These are phyloP conservation scores for Neosalanx taihuensis DNA, from an alignment of 2,797 vertebrate genomes.

Conservation along the genomic window DNA sequence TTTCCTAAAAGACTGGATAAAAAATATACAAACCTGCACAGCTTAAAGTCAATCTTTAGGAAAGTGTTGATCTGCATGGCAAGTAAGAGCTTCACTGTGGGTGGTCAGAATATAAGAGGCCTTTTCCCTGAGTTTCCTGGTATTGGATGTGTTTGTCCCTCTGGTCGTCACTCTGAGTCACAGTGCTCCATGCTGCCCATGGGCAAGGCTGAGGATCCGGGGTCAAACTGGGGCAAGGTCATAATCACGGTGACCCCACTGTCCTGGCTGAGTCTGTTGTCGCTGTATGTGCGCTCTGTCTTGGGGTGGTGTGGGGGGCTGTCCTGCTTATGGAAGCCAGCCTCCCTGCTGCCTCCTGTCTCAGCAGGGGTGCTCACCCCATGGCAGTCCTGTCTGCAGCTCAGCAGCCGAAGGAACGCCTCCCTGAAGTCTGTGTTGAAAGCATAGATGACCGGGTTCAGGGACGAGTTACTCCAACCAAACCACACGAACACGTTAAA, in stretches of 20 bases:
- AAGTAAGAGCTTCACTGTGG: too few species aligned
- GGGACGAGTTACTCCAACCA: conserved; percentile 72
- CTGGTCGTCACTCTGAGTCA: background rate
- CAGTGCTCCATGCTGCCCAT: conserved; percentile 41
- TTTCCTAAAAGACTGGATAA: too few species aligned
- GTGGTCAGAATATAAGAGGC: too few species aligned
- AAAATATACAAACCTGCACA: background rate
- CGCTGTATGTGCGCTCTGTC: background rate
- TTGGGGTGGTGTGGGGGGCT: conserved; percentile 20
- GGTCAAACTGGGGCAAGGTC: conserved; percentile 41
- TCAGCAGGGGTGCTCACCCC: background rate
- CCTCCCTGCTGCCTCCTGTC: conserved; percentile 28
- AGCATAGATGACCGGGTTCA: conserved; percentile 71
- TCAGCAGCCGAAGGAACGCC: conserved; percentile 65
- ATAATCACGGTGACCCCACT: conserved; percentile 55
- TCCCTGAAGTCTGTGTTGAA: conserved; percentile 72
- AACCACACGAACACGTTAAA: conserved; percentile 73
- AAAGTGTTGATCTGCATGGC: too few species aligned
- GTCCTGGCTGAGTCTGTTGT: conserved; percentile 48
- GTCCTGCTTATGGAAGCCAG: conserved; percentile 31
- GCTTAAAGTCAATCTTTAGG: background rate
- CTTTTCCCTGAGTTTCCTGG: too few species aligned
- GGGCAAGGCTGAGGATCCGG: conserved; percentile 30
- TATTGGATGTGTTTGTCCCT: too few species aligned
- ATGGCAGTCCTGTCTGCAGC: conserved; percentile 39